These are phyloP conservation scores for Nyctalus aviator DNA, from an alignment of 2,797 vertebrate species.

Conservation along the genomic window DNA sequence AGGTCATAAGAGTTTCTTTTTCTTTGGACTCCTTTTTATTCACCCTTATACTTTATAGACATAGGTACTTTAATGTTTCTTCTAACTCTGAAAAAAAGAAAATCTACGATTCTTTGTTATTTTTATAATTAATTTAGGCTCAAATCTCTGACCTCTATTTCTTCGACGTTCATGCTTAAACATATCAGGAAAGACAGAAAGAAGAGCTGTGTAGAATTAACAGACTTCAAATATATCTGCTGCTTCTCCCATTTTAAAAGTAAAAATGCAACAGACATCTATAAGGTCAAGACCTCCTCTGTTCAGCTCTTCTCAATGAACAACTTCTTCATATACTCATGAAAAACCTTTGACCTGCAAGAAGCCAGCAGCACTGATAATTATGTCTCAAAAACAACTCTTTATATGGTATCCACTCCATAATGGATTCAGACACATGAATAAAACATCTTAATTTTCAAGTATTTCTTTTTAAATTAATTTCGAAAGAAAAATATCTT, in stretches of 20 bases:
- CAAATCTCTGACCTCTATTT: slow-evolving; percentile 76
- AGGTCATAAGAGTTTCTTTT: background rate
- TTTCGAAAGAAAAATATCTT: slow-evolving; percentile 87
- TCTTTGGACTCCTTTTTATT: background rate
- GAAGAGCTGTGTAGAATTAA: background rate
- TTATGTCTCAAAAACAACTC: slow-evolving; percentile 84
- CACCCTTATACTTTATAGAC: background rate
- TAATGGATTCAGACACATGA: slow-evolving; percentile 88
- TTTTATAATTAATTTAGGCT: slow-evolving; percentile 35
- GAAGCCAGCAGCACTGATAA: slow-evolving; percentile 84
- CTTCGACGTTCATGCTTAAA: background rate
- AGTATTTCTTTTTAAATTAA: slow-evolving; percentile 90
- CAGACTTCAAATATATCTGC: slow-evolving; percentile 38
- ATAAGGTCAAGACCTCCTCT: slow-evolving; percentile 79
- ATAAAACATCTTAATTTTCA: slow-evolving; percentile 90
- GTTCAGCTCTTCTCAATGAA: slow-evolving; percentile 70
- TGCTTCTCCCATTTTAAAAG: slow-evolving; percentile 76
- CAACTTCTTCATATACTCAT: slow-evolving; percentile 77
- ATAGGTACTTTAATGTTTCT: background rate
- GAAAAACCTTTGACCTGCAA: slow-evolving; percentile 80
- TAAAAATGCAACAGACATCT: slow-evolving; percentile 67
- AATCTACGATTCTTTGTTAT: background rate
- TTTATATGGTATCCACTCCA: slow-evolving; percentile 80
- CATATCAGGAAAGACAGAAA: background rate
- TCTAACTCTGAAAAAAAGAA: background rate